phyloP scores from a whole-genome alignment of 2,113 vertebrate genomes.

The Paracanthobrama guichenoti region DNA sequence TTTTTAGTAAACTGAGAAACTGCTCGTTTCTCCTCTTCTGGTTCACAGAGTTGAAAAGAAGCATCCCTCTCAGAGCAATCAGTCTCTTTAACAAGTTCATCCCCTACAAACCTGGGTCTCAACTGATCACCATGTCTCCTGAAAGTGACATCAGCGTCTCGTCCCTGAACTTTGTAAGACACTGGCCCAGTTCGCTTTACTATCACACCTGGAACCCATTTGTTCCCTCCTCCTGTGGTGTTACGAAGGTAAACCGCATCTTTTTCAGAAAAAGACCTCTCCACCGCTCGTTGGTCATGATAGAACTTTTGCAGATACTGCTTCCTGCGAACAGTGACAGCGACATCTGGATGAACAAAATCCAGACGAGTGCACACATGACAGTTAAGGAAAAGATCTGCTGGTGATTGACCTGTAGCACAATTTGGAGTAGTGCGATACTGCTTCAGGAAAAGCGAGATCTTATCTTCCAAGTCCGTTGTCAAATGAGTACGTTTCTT shows the following conservation, averaged over 20 bases:
- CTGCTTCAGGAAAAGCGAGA: background rate
- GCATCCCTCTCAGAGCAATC: too few relatives aligned
- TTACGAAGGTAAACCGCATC: constrained; percentile 24
- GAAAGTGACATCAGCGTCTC: constrained; percentile 20
- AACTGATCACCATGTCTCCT: constrained; percentile 37
- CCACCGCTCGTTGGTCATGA: background rate
- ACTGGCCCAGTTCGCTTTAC: constrained; percentile 8
- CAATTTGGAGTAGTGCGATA: background rate
- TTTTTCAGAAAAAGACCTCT: background rate
- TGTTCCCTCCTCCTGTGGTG: background rate
- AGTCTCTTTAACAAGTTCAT: too few relatives aligned
- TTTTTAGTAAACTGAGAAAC: too few relatives aligned
- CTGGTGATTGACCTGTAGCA: background rate
- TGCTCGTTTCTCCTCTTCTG: too few relatives aligned
- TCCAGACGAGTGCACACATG: background rate
- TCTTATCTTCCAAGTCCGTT: too few relatives aligned
- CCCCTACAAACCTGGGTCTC: background rate
- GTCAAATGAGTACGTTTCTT: too few relatives aligned
- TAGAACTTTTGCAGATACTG: constrained; percentile 41
- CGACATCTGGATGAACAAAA: background rate
- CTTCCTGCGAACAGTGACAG: constrained; percentile 6
- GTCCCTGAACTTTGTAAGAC: constrained; percentile 16
- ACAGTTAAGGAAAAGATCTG: background rate
- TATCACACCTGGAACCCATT: background rate
- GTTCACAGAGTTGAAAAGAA: too few relatives aligned